These are phyloP conservation scores for Pollenia griseotomentosa DNA, from an alignment of 2,888 invertebrate genomes.

Conservation along the genomic window DNA sequence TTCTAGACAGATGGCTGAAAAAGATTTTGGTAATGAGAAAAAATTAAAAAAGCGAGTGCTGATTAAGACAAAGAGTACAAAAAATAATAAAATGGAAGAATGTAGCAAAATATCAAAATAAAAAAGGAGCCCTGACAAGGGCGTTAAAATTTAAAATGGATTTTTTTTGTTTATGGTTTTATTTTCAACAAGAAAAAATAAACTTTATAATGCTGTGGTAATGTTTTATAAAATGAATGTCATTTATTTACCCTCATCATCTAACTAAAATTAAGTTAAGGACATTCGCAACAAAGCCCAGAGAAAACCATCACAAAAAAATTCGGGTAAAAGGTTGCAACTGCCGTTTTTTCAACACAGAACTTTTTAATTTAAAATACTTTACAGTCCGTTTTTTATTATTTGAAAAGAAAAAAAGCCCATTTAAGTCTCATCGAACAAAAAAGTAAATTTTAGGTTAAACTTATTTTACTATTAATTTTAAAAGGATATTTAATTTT, in stretches of 20 bases:
- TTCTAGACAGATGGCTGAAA: constrained; percentile 61
- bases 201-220: constrained; percentile 59
- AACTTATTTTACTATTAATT: background rate
- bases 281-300: constrained; percentile 33
- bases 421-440: background rate
- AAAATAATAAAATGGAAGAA: constrained; percentile 25
- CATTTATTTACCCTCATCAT: constrained; percentile 49
- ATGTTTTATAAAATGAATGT: constrained; percentile 49
- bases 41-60: constrained; percentile 53
- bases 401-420: background rate
- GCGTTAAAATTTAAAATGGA: constrained; percentile 38
- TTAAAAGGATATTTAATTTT: background rate
- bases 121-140: constrained; percentile 27
- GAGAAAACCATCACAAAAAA: background rate
- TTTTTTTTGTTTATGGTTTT: constrained; percentile 19
- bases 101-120: constrained; percentile 17
- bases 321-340: constrained; percentile 3
- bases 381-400: background rate
- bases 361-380: constrained; percentile 28
- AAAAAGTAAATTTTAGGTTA: background rate
- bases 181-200: constrained; percentile 10
- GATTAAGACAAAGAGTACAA: constrained; percentile 48
- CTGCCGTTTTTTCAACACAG: constrained; percentile 17
- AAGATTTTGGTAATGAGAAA: constrained; percentile 61
- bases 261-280: constrained; percentile 44